phyloP scores from a whole-genome alignment of 2,797 vertebrate genomes.

The Rallus crepitans region DNA sequence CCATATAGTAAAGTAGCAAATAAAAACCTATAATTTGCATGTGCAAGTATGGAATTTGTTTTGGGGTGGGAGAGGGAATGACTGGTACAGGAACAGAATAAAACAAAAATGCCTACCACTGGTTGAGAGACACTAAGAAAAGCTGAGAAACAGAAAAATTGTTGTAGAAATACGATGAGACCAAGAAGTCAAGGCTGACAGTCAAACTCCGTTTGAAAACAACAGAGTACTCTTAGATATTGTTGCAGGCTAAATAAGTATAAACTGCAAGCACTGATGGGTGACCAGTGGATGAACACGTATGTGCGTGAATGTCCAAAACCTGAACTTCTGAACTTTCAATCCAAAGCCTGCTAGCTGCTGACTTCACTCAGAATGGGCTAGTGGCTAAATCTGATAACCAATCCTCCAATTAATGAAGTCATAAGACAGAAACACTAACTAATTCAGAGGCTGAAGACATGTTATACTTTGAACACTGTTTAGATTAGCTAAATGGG shows the following conservation, averaged over 20 bases:
- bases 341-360: background rate
- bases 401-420: background rate
- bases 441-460: background rate
- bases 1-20: background rate
- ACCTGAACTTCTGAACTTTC: background rate
- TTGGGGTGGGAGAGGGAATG: background rate
- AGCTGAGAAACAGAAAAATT: background rate
- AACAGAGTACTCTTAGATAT: background rate
- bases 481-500: background rate
- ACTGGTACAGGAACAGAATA: background rate
- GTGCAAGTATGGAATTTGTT: background rate
- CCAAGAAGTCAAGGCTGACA: background rate
- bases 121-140: background rate
- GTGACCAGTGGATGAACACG: background rate
- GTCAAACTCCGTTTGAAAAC: background rate
- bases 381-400: background rate
- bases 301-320: background rate
- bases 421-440: background rate
- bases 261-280: background rate
- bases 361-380: background rate
- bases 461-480: rapidly evolving
- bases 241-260: background rate
- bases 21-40: background rate
- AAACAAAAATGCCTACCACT: background rate
- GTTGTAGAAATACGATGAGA: background rate